Evolutionary conservation across 2,797 vertebrate species (phyloP), one percentile per base, ranked within the genome.

Genomic region (Liasis olivaceus): DNA sequence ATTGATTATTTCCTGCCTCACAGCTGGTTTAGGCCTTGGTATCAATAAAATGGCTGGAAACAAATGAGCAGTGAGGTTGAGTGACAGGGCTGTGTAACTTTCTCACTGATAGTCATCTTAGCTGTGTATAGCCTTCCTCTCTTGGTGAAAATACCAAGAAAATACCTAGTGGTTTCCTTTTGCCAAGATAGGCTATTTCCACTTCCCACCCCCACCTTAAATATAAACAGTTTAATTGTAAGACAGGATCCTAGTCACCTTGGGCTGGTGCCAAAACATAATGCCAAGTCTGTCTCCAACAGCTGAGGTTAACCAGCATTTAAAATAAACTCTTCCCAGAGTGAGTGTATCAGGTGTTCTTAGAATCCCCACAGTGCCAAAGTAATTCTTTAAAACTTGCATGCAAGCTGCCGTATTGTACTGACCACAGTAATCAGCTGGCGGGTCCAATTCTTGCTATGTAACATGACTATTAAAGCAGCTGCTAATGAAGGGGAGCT

Each of bases 321-420:
- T 42, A 60, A 95, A 93, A 94, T 59, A 88, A 92, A 51, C 31
- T 89, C n/a, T 31, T 94, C 20, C 28, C 87, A 31, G 87, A 64
- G 89, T 15, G 17, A 5, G 28, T 1, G 26, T 88, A 2, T 86
- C 72, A 92, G 81, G 31, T 91, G 64, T 81, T 66, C 54, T 92
- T 89, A 58, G 36, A 87, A 94, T 56, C 3, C 63, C 90, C 94
- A 64, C 12, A 72, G 31, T 92, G 89, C 5, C 54, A 91, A 85
- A 63, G 90, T 90, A 92, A 94, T 42, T 22, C 26, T 94, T 89
- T 93, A 60, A 92, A 92, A 87, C 1, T 0, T 0, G 2, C 15
- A 3, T 5, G 11, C n/a, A 17, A 22, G 60, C 93, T 95, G 92
- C 86, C 22, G 54, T 88, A 85, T 1, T 0, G 31, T 72, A 87